Evolutionary conservation across 2,888 invertebrate species (phyloP), one percentile per base, ranked within the genome.

Genomic region (Galerucella nymphaeae): DNA sequence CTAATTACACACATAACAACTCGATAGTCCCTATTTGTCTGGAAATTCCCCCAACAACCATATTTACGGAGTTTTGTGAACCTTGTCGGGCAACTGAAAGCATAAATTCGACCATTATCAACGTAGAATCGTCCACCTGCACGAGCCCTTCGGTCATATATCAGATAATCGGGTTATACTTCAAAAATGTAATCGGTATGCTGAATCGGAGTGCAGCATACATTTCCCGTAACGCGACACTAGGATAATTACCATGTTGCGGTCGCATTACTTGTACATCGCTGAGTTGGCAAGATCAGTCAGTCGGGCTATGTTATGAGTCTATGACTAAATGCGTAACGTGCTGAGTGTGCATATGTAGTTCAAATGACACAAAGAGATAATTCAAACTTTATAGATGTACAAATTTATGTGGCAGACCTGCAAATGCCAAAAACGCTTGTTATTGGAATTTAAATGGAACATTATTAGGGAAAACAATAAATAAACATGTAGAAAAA

Each of bases 141-240:
- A 66, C 58, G 62, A 67, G 63, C 72, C 72, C 72, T 71, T 71
- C 45, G 69, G 73, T 57, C 53, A 69, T 76, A 74, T 70, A 74
- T 76, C 76, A 74, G 74, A 69, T 74, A 76, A 72, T 71, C 74
- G 67, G 65, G 74, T 69, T 74, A 72, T 76, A 66, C 74, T 72
- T 76, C 74, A 76, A 74, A 76, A 76, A 74, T 71, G 68, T 71
- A 76, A 76, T 76, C 73, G 66, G 64, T 50, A 72, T 66, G 67
- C 70, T 73, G 69, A 72, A 70, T 73, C 62, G 48, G 64, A 57
- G 66, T 61, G 63, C 75, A 70, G 70, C 75, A 72, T 70, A 71
- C 57, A 73, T 73, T 73, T 71, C 48, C 71, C 62, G 65, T 72
- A 68, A 72, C 70, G 67, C 69, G 66, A 58, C 66, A 59, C 50